These are phyloP conservation scores for Gambusia affinis DNA, from an alignment of 2,113 vertebrate species.

Conservation along the genomic window DNA sequence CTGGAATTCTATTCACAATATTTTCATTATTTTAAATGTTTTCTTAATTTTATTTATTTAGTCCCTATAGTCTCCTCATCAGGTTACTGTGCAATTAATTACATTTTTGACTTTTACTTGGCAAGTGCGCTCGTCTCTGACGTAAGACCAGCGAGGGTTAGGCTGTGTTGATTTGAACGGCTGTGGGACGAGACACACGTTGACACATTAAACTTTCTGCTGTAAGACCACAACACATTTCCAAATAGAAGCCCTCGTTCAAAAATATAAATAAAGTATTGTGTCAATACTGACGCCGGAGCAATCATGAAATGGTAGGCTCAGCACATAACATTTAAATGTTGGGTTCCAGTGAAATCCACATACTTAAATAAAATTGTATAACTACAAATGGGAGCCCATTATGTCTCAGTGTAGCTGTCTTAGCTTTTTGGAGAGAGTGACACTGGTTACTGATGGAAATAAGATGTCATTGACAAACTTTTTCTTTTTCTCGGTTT, in stretches of 20 bases:
- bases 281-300: not conserved
- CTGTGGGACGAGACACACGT: conserved; percentile 29
- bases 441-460: not conserved
- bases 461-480: not conserved
- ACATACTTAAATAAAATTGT: not conserved
- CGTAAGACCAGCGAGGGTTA: conserved; percentile 11
- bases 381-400: not conserved
- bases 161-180: conserved; percentile 7
- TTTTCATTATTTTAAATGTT: conserved; percentile 61
- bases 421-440: not conserved
- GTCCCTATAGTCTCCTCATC: conserved; percentile 50
- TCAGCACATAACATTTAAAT: conserved; percentile 8
- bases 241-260: conserved; percentile 35
- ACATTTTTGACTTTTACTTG: conserved; percentile 56
- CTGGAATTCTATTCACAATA: conserved; percentile 74
- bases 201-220: not conserved
- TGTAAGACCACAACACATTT: not conserved
- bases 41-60: conserved; percentile 51
- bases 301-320: conserved; percentile 1
- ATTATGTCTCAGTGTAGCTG: not conserved
- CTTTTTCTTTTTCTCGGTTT: too few relatives aligned
- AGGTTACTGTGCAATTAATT: conserved; percentile 55
- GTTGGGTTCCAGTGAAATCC: conserved; percentile 4
- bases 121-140: conserved; percentile 48
- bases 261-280: conserved; percentile 4